Percentiles rank a stretch among this genome's conserved stretches.
These are phyloP conservation scores for Taurulus bubalis DNA, from an alignment of 2,113 vertebrate genomes.

Conservation along the genomic window DNA sequence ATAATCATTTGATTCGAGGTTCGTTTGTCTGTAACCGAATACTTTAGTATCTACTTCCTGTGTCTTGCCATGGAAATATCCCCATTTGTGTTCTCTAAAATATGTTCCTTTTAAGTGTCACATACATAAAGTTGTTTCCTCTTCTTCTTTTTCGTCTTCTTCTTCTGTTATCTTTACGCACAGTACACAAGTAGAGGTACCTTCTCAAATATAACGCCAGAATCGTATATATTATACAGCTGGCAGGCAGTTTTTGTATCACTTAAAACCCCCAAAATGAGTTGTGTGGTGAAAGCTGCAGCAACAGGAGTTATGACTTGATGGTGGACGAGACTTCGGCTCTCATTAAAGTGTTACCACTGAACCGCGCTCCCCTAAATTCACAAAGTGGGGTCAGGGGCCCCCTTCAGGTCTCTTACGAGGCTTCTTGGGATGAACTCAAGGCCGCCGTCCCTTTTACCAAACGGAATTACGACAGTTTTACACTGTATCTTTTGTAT, in stretches of 20 bases:
- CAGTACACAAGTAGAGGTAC: not conserved
- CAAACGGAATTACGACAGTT: not conserved
- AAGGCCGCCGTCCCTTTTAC: not conserved
- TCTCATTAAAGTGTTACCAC: not conserved
- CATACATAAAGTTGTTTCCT: not conserved
- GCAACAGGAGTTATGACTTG: constrained; percentile 3
- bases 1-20: not conserved
- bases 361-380: not conserved
- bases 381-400: constrained; percentile 61
- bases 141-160: not conserved
- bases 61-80: not conserved
- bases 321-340: constrained; percentile 12
- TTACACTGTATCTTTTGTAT: not conserved
- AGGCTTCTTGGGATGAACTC: not conserved
- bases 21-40: not conserved
- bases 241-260: not conserved
- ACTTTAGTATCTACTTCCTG: not conserved
- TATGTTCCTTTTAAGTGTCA: not conserved
- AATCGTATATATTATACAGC: not conserved
- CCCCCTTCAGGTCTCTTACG: constrained; percentile 39
- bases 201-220: not conserved
- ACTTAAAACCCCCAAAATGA: too few species aligned
- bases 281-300: not conserved
- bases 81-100: not conserved
- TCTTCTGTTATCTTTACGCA: not conserved